Base-by-base conservation (phyloP, 2,888 invertebrate genomes). In the Cataglyphis rosenhaueri region DNA sequence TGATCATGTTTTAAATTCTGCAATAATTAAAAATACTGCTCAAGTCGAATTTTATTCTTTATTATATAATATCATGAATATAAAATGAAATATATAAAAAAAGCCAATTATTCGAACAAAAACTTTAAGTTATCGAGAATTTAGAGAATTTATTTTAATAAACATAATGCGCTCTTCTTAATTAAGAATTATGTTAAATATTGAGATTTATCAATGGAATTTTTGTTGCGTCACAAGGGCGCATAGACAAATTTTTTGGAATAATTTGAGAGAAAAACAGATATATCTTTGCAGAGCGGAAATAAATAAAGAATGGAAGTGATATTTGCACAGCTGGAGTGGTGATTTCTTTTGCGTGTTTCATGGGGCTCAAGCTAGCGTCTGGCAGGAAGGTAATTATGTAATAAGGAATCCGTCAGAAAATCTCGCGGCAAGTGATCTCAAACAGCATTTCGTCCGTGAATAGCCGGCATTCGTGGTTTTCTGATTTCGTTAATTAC, bases 321-420 rank as follows among this genome's bases (percentile, higher is more conserved):
- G 88, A 88, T 86, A 86, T 88, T 88, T 62, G 32, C 32, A 29
- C 73, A 73, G 64, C 81, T 75, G 66, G 75, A 64, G 65, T 84
- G 74, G 84, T 86, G 48, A 0, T n/a, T 86, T 78, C 81, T 85
- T 88, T 82, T 81, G 79, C 38, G 21, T 25, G 81, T 68, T 70
- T 82, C 65, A 81, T 70, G 74, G 57, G 52, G 55, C 52, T 29
- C 71, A 64, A 73, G 66, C 55, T 70, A 70, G 81, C 70, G 65
- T 25, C 59, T 78, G 44, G 32, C 64, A 48, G 55, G 38, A 21
- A 74, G 73, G 82, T 76, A 84, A 81, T 88, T 88, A 81, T 83
- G 83, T 85, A 89, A 84, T 88, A 88, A 88, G 81, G 81, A 86
- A 84, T 83, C 84, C 84, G 73, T 59, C 78, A 59, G 78, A 59